Percentiles rank a stretch among this genome's conserved stretches.
These are phyloP conservation scores for Cossypha polioptera DNA, from an alignment of 2,797 vertebrate genomes.

Conservation along the genomic window DNA sequence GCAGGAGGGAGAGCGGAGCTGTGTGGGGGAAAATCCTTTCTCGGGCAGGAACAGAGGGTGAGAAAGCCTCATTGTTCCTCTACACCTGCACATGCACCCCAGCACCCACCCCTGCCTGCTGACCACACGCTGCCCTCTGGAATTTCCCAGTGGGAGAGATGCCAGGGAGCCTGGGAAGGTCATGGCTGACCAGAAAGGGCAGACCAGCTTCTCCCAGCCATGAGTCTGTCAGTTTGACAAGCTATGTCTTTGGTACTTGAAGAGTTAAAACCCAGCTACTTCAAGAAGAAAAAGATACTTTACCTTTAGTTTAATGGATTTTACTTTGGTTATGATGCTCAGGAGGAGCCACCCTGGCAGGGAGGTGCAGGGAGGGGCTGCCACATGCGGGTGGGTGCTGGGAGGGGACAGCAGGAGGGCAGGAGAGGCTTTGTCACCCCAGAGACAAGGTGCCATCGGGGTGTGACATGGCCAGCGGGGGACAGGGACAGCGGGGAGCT, in stretches of 20 bases:
- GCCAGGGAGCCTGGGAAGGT: constrained; percentile 55
- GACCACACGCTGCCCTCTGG: background rate
- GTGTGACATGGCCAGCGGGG: constrained; percentile 31
- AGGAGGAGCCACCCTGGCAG: constrained; percentile 60
- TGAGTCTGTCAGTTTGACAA: background rate
- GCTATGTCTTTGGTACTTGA: constrained; percentile 74
- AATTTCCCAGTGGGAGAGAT: background rate
- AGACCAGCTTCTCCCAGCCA: background rate
- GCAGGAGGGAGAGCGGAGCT: constrained; percentile 28
- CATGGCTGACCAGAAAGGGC: background rate
- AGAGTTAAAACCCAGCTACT: constrained; percentile 74
- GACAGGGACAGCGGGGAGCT: constrained; percentile 21
- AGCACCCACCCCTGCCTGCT: constrained; percentile 1
- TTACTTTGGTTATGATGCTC: constrained; percentile 74
- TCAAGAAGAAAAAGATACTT: constrained; percentile 76
- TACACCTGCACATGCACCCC: constrained; percentile 6
- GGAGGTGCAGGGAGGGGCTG: constrained; percentile 41
- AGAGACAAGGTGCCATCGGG: constrained; percentile 24
- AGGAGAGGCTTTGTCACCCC: background rate
- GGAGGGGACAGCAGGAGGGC: background rate
- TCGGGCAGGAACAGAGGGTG: background rate
- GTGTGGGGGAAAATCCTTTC: background rate
- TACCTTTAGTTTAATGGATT: constrained; percentile 79
- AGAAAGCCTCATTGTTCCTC: background rate
- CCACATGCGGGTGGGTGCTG: constrained; percentile 14